Evolutionary conservation across 2,888 invertebrate genomes (phyloP), one percentile per base, ranked within the genome.

Genomic region (Patella ulyssiponensis): DNA sequence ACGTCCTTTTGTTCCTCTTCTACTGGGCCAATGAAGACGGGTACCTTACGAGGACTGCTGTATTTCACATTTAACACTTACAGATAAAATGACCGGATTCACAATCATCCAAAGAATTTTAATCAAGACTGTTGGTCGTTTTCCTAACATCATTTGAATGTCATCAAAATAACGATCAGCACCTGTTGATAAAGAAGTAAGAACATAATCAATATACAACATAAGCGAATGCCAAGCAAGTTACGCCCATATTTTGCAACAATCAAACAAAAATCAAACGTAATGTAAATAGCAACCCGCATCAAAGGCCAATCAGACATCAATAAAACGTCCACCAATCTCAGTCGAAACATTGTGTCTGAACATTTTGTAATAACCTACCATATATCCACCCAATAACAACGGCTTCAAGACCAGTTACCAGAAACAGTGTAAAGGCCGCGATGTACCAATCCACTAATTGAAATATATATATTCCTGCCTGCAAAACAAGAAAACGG

Each of bases 351-450:
- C 44, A 9, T 1, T 44, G 44, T 11, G 64, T 23, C 64, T 20
- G 64, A 23, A 64, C 23, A n/a, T 15, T 23, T 11, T 23, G 7
- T 64, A 11, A 23, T 23, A 17, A 64, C 64, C 23, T 23, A 64
- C 64, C 64, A 14, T 64, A 64, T 64, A 64, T 64, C 64, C 64
- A 64, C 64, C 64, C 64, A 23, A 64, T 23, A 23, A 64, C 23
- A 20, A 64, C 14, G n/a, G 20, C 20, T 14, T 64, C 64, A 23
- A 64, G 23, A 23, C 20, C 20, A 64, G 64, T 64, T 20, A 23
- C 11, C 3, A 64, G 20, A 64, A 64, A 64, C 2, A 64, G 64
- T 12, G 64, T 23, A 64, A 64, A 23, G 14, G 64, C 64, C 20
- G 20, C 64, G 12, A 20, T 23, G 64, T 64, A 64, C 64, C 64